Conservation (phyloP, 1,140 invertebrate genomes). For the Polyergus mexicanus region DNA sequence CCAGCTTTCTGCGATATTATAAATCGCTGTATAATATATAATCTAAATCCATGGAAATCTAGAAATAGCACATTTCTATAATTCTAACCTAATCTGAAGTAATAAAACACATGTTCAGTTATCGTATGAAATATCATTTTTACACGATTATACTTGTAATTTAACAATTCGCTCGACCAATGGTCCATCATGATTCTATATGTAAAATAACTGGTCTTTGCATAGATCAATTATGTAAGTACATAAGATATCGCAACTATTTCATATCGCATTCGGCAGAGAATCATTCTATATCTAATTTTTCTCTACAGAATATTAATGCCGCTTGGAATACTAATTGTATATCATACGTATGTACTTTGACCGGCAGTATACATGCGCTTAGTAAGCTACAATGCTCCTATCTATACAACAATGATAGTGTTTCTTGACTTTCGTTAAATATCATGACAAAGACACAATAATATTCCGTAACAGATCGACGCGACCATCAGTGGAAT, state of each 20-base stretch:
- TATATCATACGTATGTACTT: background rate
- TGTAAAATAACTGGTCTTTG: background rate
- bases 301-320: background rate
- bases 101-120: background rate
- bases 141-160: background rate
- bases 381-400: conserved; percentile 3
- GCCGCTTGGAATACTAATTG: background rate
- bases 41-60: background rate
- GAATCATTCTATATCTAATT: background rate
- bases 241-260: background rate
- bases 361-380: background rate
- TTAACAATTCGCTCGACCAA: background rate
- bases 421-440: background rate
- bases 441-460: background rate
- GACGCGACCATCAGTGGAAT: background rate
- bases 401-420: background rate
- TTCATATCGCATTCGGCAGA: too few species aligned
- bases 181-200: background rate
- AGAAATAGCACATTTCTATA: background rate
- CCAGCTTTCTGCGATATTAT: background rate
- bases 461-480: background rate
- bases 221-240: too few species aligned
- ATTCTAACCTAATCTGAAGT: conserved; percentile 28
- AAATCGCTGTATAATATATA: background rate
- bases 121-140: background rate